These are phyloP conservation scores for Sepioteuthis lessoniana DNA, from an alignment of 2,888 invertebrate species.

Conservation along the genomic window DNA sequence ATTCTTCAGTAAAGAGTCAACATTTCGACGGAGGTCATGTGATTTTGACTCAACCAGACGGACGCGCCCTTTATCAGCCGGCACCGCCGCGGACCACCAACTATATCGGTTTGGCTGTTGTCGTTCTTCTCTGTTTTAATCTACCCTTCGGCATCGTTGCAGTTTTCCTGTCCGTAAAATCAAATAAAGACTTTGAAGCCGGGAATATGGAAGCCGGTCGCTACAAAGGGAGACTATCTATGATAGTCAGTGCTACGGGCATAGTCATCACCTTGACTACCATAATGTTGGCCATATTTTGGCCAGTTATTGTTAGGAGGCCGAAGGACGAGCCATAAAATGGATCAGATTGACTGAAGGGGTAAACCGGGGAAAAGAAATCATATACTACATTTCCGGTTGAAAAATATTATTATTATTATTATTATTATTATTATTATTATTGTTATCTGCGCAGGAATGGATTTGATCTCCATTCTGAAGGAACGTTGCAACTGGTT, in stretches of 20 bases:
- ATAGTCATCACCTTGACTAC: conserved; percentile 53
- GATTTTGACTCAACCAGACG: conserved; percentile 55
- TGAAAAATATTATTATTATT: too few relatives aligned
- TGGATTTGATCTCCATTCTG: too few relatives aligned
- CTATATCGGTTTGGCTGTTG: conserved; percentile 56
- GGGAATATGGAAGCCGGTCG: conserved; percentile 52
- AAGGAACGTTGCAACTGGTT: neutral
- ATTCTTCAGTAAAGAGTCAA: conserved; percentile 49
- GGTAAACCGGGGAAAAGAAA: too few relatives aligned
- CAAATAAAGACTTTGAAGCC: conserved; percentile 55
- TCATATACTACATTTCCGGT: too few relatives aligned
- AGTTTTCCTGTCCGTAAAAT: conserved; percentile 56
- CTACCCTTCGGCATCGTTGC: conserved; percentile 56
- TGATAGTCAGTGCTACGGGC: conserved; percentile 54
- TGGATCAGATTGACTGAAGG: neutral
- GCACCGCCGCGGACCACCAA: conserved; percentile 52
- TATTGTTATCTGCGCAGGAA: too few relatives aligned
- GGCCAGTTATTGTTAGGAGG: conserved; percentile 52
- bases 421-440: too few relatives aligned
- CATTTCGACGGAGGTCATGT: conserved; percentile 52
- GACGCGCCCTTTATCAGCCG: conserved; percentile 51
- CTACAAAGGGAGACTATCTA: conserved; percentile 54
- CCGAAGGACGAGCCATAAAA: conserved; percentile 41
- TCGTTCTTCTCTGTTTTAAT: conserved; percentile 57
- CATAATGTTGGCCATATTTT: conserved; percentile 54